Conservation (phyloP, 2,113 vertebrate species). For the Hoplias malabaricus region DNA sequence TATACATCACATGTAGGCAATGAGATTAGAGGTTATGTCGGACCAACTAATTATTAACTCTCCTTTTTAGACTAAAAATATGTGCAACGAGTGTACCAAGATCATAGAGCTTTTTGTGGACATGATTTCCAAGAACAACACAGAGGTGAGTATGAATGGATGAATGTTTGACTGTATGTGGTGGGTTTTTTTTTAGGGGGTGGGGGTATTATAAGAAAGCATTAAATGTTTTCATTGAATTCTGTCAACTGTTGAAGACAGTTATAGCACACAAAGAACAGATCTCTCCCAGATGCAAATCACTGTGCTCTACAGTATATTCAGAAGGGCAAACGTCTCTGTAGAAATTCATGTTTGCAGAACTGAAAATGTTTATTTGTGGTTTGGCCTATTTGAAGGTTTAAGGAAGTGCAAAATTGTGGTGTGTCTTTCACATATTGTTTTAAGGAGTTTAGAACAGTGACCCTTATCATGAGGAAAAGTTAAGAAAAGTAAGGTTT, state of each 20-base stretch:
- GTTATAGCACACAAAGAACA: neutral
- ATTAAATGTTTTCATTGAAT: neutral
- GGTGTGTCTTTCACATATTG: neutral
- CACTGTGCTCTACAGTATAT: neutral
- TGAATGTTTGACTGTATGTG: neutral
- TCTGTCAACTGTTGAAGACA: neutral
- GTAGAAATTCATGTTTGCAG: neutral
- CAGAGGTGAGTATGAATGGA: conserved; percentile 57
- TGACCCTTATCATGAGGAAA: neutral
- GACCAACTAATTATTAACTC: conserved; percentile 2
- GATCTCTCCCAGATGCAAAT: neutral
- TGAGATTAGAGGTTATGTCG: too few relatives aligned
- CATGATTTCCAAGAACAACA: conserved; percentile 60
- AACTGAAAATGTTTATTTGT: neutral
- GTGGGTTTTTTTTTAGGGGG: neutral
- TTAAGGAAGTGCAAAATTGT: neutral
- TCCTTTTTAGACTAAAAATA: conserved; percentile 50
- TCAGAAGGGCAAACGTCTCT: neutral
- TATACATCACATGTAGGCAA: too few relatives aligned
- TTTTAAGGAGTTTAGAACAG: neutral
- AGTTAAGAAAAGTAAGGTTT: neutral
- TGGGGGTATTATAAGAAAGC: neutral
- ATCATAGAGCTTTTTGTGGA: conserved; percentile 63
- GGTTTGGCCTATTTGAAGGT: neutral
- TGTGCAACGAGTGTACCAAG: conserved; percentile 67